Evolutionary conservation across 2,797 vertebrate species (phyloP), one percentile per base, ranked within the genome.

Genomic region (Manis pentadactyla): DNA sequence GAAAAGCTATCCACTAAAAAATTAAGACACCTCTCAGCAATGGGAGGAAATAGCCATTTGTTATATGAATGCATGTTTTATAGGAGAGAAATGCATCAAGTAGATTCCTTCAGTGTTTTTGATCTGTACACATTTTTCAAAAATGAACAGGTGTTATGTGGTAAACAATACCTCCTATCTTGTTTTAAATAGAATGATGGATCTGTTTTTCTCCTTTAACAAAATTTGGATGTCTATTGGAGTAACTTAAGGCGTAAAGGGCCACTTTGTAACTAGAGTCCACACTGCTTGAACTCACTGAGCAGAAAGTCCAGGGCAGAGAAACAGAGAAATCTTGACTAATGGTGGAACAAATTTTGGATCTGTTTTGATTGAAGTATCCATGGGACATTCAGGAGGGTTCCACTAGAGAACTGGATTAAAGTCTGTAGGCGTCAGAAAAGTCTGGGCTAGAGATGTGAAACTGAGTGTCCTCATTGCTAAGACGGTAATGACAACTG

Each of bases 1-100:
- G 37, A 78, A 96, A 93, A 74, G 21, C 71, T 79, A 74, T 82
- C 27, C 14, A 59, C 9, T 83, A 39, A 21, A 66, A 94, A 93
- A 71, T 93, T 66, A 77, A 53, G 6, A 66, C 3, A 71, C 29
- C 7, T 37, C 31, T 59, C 59, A 94, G n/a, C 34, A 87, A 57
- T 82, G 37, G 51, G 66, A 88, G 39, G 74, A 86, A 21, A 71
- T n/a, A 69, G 27, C 61, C n/a, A 84, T 86, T 74, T 57, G 57
- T 69, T 79, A 27, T 57, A 39, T 31, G 17, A 49, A 83, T 29
- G 49, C 14, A 29, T 68, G 37, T 61, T 87, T 90, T 13, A 46
- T 82, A 25, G 27, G 42, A 75, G 27, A 68, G 10, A 87, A 90
- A 94, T 57, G 42, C 25, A 18, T 27, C 39, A 78, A 17, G 49